Conservation (phyloP, 2,888 invertebrate species). For the Drosophila prolongata region DNA sequence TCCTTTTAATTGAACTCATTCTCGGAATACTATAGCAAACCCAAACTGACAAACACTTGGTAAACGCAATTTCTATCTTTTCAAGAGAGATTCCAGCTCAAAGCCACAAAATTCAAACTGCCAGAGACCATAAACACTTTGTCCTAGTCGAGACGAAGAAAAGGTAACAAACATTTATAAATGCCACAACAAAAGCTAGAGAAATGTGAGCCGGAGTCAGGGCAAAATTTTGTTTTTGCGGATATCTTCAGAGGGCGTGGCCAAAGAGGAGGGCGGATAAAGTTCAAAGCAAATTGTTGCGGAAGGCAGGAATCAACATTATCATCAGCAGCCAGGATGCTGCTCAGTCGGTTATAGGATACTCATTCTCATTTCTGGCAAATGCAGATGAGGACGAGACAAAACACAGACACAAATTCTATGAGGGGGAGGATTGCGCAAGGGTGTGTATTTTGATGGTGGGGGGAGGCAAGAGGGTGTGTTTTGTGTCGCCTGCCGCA, state of each 20-base stretch:
- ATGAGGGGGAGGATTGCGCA: constrained; percentile 31
- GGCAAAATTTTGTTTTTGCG: constrained; percentile 13
- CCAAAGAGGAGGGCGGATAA: constrained; percentile 8
- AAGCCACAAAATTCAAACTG: constrained; percentile 31
- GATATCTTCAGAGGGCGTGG: constrained; percentile 4
- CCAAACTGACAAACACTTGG: too few relatives aligned
- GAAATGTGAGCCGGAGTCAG: constrained; percentile 31
- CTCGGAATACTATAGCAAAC: not conserved
- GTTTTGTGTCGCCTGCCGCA: constrained; percentile 66
- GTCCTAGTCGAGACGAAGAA: constrained; percentile 18
- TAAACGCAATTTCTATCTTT: constrained; percentile 17
- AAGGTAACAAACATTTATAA: constrained; percentile 54
- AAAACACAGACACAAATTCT: constrained; percentile 31
- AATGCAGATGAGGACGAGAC: constrained; percentile 58
- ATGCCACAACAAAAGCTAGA: constrained; percentile 40
- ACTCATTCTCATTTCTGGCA: constrained; percentile 42
- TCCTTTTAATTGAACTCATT: not conserved
- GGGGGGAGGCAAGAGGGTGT: constrained; percentile 13
- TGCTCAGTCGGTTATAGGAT: constrained; percentile 58
- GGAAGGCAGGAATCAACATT: constrained; percentile 80
- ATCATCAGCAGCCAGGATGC: constrained; percentile 67
- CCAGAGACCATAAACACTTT: constrained; percentile 49
- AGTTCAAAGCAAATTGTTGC: constrained; percentile 81
- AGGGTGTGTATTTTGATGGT: constrained; percentile 11
- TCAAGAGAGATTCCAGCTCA: constrained; percentile 9